A percentile compares a stretch with the other conserved stretches of the same genome.
These are phyloP conservation scores for Leptinotarsa defecta DNA, from an alignment of 1,140 invertebrate genomes.

Conservation along the genomic window DNA sequence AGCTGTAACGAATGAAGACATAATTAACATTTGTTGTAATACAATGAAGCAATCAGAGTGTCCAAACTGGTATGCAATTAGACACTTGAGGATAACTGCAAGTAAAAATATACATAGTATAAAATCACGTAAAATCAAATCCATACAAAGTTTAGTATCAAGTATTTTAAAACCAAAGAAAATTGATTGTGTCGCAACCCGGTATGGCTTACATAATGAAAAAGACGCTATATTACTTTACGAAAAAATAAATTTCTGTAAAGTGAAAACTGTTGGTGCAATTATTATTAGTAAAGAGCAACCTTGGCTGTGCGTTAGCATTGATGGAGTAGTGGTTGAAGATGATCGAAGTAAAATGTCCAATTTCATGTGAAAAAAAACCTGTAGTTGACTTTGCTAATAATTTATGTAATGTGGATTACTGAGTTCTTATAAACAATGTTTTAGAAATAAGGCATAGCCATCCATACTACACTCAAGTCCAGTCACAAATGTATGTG, in stretches of 20 bases:
- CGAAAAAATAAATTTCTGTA: background rate
- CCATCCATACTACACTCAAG: slow-evolving; percentile 44
- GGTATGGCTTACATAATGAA: slow-evolving; percentile 31
- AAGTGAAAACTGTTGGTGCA: slow-evolving; percentile 39
- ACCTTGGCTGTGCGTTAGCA: slow-evolving; percentile 45
- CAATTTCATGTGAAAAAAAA: slow-evolving; percentile 40
- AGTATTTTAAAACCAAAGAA: slow-evolving; percentile 36
- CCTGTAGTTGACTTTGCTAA: slow-evolving; percentile 35
- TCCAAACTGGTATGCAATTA: slow-evolving; percentile 37
- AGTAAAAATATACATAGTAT: slow-evolving; percentile 45
- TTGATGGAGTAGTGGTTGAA: slow-evolving; percentile 44
- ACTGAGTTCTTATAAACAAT: slow-evolving; percentile 38
- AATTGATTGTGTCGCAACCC: slow-evolving; percentile 26
- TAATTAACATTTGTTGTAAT: slow-evolving; percentile 45
- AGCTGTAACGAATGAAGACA: slow-evolving; percentile 43
- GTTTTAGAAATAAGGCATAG: slow-evolving; percentile 36
- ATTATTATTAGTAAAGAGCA: slow-evolving; percentile 38
- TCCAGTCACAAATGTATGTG: slow-evolving; percentile 48
- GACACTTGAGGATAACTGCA: slow-evolving; percentile 39
- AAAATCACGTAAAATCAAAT: slow-evolving; percentile 40
- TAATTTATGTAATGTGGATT: slow-evolving; percentile 40
- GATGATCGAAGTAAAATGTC: slow-evolving; percentile 50
- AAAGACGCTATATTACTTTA: too few species aligned
- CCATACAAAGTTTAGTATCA: slow-evolving; percentile 32
- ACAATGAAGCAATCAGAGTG: slow-evolving; percentile 43